These are phyloP conservation scores for Hylaeus volcanicus DNA, from an alignment of 1,140 invertebrate species.

Conservation along the genomic window DNA sequence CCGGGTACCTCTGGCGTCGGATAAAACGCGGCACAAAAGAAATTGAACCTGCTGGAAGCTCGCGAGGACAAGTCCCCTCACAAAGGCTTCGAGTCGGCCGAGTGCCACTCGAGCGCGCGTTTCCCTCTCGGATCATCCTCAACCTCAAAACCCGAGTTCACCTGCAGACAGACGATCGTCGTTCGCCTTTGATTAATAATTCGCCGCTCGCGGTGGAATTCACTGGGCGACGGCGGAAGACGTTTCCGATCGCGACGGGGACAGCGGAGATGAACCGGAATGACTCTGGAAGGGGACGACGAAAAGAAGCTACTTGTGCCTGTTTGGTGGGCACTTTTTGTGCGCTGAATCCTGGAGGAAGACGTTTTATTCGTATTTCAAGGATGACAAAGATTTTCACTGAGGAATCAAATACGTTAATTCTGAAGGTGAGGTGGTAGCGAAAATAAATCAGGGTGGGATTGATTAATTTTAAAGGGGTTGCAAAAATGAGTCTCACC, in stretches of 20 bases:
- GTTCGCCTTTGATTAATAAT: slow-evolving; percentile 25
- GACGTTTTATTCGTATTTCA: no score
- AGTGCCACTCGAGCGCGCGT: slow-evolving; percentile 55
- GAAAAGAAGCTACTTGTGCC: no score
- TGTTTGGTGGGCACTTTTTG: no score
- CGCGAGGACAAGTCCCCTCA: slow-evolving; percentile 37
- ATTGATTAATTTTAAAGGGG: no score
- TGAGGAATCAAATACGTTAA: no score
- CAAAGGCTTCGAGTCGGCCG: slow-evolving; percentile 45
- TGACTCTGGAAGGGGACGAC: no score
- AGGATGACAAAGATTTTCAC: no score
- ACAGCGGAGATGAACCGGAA: neutral
- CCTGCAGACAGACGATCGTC: slow-evolving; percentile 20
- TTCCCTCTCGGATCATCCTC: slow-evolving; percentile 39
- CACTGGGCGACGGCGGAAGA: neutral
- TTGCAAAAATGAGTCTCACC: no score
- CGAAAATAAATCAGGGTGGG: no score
- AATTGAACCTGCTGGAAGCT: slow-evolving; percentile 52
- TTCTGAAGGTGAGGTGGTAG: no score
- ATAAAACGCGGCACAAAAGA: slow-evolving; percentile 56
- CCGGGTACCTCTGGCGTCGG: slow-evolving; percentile 16
- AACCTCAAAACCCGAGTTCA: slow-evolving; percentile 32
- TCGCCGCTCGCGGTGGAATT: slow-evolving; percentile 5
- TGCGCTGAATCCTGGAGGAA: no score
- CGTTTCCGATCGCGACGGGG: neutral